Evolutionary conservation across 2,888 invertebrate species (phyloP).

Genomic region (Monopis laevigella): DNA sequence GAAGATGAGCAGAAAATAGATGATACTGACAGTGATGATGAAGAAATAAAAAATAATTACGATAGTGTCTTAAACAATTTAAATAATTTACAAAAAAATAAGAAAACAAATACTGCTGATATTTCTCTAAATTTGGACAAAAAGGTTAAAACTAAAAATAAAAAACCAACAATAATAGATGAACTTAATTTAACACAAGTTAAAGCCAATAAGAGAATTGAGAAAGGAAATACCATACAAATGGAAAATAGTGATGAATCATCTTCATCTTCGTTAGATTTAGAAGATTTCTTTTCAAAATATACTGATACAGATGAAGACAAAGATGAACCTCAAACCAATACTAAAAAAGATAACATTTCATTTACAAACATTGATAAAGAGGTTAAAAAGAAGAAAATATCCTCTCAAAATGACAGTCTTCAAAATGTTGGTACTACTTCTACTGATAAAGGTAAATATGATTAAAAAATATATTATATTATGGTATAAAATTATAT

Average conservation of each 20-base stretch:
- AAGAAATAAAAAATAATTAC: constrained; percentile 45
- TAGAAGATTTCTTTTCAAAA: too few species aligned
- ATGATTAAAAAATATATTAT: constrained; percentile 19
- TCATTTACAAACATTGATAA: too few species aligned
- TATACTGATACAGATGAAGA: constrained; percentile 27
- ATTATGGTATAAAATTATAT: background rate
- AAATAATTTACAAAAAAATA: constrained; percentile 29
- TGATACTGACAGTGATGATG: constrained; percentile 34
- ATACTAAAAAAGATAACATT: too few species aligned
- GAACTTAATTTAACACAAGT: constrained; percentile 44
- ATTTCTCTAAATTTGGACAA: constrained; percentile 39
- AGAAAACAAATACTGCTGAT: constrained; percentile 28
- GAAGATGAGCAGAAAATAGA: constrained; percentile 22
- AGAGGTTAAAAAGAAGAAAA: too few species aligned
- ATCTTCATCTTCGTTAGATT: too few species aligned
- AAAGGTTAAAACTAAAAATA: constrained; percentile 25
- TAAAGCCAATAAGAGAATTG: too few species aligned
- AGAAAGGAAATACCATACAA: too few species aligned
- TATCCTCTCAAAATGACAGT: too few species aligned
- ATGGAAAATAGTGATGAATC: too few species aligned
- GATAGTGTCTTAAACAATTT: constrained; percentile 40
- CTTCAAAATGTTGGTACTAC: too few species aligned
- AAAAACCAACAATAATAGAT: constrained; percentile 34
- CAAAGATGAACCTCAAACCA: too few species aligned
- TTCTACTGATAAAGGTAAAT: too few species aligned